phyloP scores from a whole-genome alignment of 2,113 vertebrate genomes.

The Hemibagrus wyckioides region DNA sequence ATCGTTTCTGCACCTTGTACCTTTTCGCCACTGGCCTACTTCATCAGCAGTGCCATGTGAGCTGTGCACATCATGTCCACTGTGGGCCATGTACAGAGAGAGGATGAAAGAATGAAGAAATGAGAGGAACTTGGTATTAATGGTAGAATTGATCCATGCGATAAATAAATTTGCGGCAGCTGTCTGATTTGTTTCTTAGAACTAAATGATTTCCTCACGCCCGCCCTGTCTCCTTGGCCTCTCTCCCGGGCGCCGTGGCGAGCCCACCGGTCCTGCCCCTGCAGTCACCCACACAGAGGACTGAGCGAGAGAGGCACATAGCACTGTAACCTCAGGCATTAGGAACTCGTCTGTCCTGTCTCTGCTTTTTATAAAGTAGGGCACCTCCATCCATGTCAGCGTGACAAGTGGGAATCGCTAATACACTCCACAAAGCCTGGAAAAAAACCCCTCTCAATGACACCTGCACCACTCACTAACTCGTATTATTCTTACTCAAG shows the following conservation, averaged over 20 bases:
- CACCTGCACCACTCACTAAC: constrained; percentile 1
- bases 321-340: constrained; percentile 54
- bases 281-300: constrained; percentile 51
- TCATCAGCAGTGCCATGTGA: constrained; percentile 54
- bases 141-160: neutral
- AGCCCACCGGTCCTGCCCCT: constrained; percentile 54
- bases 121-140: neutral
- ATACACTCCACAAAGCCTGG: constrained; percentile 46
- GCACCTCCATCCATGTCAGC: constrained; percentile 67
- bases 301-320: constrained; percentile 19
- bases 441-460: constrained; percentile 32
- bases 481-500: neutral
- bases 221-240: neutral
- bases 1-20: constrained; percentile 39
- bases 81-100: neutral
- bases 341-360: constrained; percentile 36
- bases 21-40: constrained; percentile 57
- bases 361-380: constrained; percentile 64
- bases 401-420: constrained; percentile 58
- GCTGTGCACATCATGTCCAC: constrained; percentile 20
- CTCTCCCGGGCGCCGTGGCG: neutral
- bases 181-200: neutral
- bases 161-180: too few species aligned
- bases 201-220: neutral
- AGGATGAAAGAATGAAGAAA: neutral